phyloP scores from a whole-genome alignment of 2,888 invertebrate species.

The Scaptomyza reducta region DNA sequence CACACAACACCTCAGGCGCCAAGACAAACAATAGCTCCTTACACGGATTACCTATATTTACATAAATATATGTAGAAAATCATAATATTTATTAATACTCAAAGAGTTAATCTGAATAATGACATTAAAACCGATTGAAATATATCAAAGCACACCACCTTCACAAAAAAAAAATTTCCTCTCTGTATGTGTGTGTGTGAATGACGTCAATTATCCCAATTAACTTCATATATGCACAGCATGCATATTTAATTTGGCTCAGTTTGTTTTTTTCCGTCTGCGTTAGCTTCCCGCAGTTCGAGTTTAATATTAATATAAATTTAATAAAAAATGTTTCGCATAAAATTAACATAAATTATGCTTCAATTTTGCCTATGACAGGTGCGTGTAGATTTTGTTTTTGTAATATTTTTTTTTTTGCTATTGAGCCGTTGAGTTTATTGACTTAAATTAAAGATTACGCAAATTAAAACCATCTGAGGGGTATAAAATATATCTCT shows the following conservation, averaged over 20 bases:
- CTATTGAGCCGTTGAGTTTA: slow-evolving; percentile 32
- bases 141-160: slow-evolving; percentile 8
- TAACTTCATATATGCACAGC: slow-evolving; percentile 70
- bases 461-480: slow-evolving; percentile 53
- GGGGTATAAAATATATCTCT: slow-evolving; percentile 15
- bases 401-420: slow-evolving; percentile 2
- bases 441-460: slow-evolving; percentile 64
- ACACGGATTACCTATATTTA: neutral
- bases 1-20: neutral
- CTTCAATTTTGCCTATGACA: slow-evolving; percentile 63
- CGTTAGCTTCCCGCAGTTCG: slow-evolving; percentile 16
- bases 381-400: slow-evolving; percentile 46
- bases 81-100: slow-evolving; percentile 29
- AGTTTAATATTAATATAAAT: slow-evolving; percentile 30
- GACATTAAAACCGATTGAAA: slow-evolving; percentile 31
- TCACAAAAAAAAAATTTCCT: slow-evolving; percentile 1
- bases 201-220: slow-evolving; percentile 70
- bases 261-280: slow-evolving; percentile 12
- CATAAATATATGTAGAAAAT: neutral
- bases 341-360: slow-evolving; percentile 74
- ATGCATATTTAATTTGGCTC: slow-evolving; percentile 63
- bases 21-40: neutral
- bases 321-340: slow-evolving; percentile 40
- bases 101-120: slow-evolving; percentile 39
- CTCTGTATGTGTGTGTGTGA: slow-evolving; percentile 5